These are phyloP conservation scores for Neoitamus cyanurus DNA, from an alignment of 2,888 invertebrate species.

Conservation along the genomic window DNA sequence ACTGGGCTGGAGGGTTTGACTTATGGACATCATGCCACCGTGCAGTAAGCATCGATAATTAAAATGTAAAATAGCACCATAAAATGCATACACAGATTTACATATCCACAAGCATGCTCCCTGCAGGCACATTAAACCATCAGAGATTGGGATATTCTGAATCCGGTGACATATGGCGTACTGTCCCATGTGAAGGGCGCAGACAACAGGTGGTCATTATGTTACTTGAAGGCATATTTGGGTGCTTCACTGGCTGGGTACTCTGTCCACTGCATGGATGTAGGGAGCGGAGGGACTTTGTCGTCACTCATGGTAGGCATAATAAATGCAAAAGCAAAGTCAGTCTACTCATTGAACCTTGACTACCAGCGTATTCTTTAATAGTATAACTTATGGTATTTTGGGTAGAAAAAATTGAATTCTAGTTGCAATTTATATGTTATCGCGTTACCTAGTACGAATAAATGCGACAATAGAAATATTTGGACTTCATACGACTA, in stretches of 20 bases:
- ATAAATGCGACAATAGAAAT: not conserved
- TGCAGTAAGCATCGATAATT: slow-evolving; percentile 31
- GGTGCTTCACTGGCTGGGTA: not conserved
- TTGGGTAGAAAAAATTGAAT: too few species aligned
- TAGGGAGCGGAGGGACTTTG: not conserved
- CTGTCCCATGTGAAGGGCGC: not conserved
- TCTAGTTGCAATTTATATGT: too few species aligned
- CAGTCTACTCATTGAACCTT: not conserved
- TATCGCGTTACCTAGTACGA: not conserved
- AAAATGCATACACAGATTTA: slow-evolving; percentile 31
- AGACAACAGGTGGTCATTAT: slow-evolving; percentile 42
- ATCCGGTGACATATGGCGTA: slow-evolving; percentile 26
- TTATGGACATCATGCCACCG: slow-evolving; percentile 16
- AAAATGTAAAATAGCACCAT: slow-evolving; percentile 34
- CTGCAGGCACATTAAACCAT: slow-evolving; percentile 29
- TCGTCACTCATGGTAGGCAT: not conserved
- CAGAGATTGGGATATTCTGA: not conserved
- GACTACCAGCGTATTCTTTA: not conserved
- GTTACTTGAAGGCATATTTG: slow-evolving; percentile 15
- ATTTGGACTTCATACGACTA: not conserved
- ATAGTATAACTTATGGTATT: too few species aligned
- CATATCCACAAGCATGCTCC: slow-evolving; percentile 28
- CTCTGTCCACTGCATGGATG: not conserved
- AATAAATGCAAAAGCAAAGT: not conserved
- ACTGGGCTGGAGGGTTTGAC: not conserved